phyloP scores from a whole-genome alignment of 1,140 invertebrate species.

The Lineus longissimus region DNA sequence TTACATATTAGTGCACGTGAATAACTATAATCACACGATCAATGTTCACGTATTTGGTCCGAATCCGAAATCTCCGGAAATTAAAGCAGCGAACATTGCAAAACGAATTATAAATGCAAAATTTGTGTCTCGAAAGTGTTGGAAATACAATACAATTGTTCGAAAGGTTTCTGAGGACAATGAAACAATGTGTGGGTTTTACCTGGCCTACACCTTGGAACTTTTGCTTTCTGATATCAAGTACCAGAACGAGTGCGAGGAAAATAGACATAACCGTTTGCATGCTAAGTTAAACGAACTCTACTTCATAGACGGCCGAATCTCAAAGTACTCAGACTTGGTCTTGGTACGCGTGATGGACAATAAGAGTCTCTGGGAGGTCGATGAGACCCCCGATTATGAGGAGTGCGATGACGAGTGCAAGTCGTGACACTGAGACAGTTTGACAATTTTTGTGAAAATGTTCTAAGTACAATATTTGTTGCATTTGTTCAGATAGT shows the following conservation, averaged over 20 bases:
- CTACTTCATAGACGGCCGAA: neutral
- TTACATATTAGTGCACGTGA: conserved; percentile 3
- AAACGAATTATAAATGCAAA: neutral
- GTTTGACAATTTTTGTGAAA: too few species aligned
- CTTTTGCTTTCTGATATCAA: neutral
- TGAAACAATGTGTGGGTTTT: conserved; percentile 3
- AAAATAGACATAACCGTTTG: neutral
- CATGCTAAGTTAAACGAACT: neutral
- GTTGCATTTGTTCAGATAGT: too few species aligned
- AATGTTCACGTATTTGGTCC: neutral
- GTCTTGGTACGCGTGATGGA: neutral
- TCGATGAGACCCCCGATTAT: too few species aligned
- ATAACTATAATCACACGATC: neutral
- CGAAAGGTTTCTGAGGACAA: neutral
- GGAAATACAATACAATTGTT: neutral
- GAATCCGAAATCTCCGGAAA: neutral
- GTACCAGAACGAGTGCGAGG: neutral
- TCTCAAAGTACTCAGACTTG: conserved; percentile 2
- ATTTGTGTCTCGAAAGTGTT: neutral
- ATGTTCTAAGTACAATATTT: too few species aligned
- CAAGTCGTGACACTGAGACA: too few species aligned
- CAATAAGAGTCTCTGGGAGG: conserved; percentile 1
- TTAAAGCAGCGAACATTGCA: neutral
- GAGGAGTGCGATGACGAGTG: neutral
- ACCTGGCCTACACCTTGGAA: neutral